Percentiles rank a stretch among this genome's conserved stretches.
These are phyloP conservation scores for Tipula lateralis DNA, from an alignment of 2,888 invertebrate species.

Conservation along the genomic window DNA sequence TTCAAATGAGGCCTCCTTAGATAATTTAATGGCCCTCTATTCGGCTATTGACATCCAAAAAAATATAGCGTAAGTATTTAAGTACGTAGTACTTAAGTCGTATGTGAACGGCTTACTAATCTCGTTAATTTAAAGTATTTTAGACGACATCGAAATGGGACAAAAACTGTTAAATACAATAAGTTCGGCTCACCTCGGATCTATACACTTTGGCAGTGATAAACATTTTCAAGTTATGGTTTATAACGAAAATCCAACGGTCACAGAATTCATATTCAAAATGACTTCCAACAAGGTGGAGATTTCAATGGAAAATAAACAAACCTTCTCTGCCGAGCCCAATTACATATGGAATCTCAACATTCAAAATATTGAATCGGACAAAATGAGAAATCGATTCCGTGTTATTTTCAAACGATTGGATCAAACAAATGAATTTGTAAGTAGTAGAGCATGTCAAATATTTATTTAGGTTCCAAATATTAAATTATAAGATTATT, in stretches of 20 bases:
- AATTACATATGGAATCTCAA: background rate
- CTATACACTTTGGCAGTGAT: slow-evolving; percentile 48
- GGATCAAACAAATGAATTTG: background rate
- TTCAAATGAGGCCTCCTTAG: slow-evolving; percentile 46
- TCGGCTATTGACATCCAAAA: slow-evolving; percentile 48
- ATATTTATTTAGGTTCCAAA: background rate
- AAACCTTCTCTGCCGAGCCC: background rate
- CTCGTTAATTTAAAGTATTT: background rate
- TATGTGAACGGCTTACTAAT: background rate
- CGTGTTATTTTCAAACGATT: background rate
- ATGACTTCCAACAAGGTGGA: background rate
- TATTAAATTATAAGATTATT: background rate
- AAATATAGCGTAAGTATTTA: slow-evolving; percentile 42
- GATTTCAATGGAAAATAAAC: background rate
- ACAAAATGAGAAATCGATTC: background rate
- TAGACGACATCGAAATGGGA: background rate
- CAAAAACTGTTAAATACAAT: background rate
- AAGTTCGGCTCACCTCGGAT: slow-evolving; percentile 41
- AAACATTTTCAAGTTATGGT: slow-evolving; percentile 47
- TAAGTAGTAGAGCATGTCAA: background rate
- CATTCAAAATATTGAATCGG: background rate
- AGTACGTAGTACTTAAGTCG: background rate
- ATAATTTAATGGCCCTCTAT: slow-evolving; percentile 46
- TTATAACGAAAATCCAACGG: slow-evolving; percentile 33
- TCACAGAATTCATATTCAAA: slow-evolving; percentile 3